Evolutionary conservation across 2,797 vertebrate species (phyloP).

Genomic region (Cossypha caffra): DNA sequence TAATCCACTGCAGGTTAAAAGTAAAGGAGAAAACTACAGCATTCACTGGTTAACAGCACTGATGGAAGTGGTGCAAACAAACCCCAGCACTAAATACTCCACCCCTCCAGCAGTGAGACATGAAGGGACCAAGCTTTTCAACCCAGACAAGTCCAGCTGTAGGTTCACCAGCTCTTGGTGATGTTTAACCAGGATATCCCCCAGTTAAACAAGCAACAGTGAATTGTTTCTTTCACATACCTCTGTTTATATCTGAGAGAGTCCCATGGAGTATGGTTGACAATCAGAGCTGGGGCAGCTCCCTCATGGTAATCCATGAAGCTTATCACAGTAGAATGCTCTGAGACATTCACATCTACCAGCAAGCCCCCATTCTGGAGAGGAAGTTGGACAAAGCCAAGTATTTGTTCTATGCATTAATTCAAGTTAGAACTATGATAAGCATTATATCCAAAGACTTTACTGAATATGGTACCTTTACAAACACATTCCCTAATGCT

Average conservation of each 20-base stretch:
- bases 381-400: not conserved
- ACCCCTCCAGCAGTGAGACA: not conserved
- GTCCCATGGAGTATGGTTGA: conserved; percentile 89
- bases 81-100: accelerated
- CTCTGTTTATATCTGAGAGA: conserved; percentile 86
- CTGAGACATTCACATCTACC: conserved; percentile 87
- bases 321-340: conserved; percentile 87
- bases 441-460: not conserved
- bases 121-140: not conserved
- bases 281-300: conserved; percentile 89
- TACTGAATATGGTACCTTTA: not conserved
- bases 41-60: not conserved
- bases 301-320: conserved; percentile 93
- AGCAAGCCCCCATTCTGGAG: conserved; percentile 87
- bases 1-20: conserved; percentile 68
- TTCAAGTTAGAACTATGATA: not conserved
- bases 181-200: not conserved
- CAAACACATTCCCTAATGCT: not conserved
- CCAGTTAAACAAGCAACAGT: not conserved
- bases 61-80: not conserved
- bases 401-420: not conserved
- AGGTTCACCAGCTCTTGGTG: not conserved
- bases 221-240: conserved; percentile 66
- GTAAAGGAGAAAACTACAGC: not conserved
- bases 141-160: not conserved